phyloP scores from a whole-genome alignment of 2,888 invertebrate species.

The Stratiomys singularior region DNA sequence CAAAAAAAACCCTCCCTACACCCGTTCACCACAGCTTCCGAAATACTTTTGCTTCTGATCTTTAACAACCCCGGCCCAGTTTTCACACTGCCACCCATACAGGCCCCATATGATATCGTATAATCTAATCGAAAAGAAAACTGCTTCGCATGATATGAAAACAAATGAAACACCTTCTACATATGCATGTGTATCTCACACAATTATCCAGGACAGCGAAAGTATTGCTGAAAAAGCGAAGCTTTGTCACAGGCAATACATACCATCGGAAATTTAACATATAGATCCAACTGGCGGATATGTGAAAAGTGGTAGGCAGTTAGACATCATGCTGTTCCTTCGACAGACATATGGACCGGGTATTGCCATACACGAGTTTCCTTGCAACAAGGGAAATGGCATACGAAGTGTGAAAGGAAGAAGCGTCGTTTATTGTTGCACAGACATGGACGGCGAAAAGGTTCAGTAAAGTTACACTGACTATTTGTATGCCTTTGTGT shows the following conservation, averaged over 20 bases:
- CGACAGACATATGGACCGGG: not conserved
- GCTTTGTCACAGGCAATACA: not conserved
- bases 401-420: not conserved
- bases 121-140: constrained; percentile 18
- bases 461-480: not conserved
- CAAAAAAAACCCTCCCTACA: not conserved
- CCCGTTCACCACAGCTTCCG: not conserved
- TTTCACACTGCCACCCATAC: not conserved
- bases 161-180: constrained; percentile 8
- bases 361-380: not conserved
- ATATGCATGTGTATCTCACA: not conserved
- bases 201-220: not conserved
- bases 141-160: constrained; percentile 16
- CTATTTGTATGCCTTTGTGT: constrained; percentile 6
- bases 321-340: not conserved
- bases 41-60: not conserved
- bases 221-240: not conserved
- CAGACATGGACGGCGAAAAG: not conserved
- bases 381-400: not conserved
- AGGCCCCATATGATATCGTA: not conserved
- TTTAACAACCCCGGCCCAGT: not conserved
- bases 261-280: not conserved
- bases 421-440: not conserved
- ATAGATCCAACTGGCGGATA: not conserved
- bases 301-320: not conserved